Evolutionary conservation across 2,113 vertebrate species (phyloP), one percentile per base, ranked within the genome.

Genomic region (Neogale vison): DNA sequence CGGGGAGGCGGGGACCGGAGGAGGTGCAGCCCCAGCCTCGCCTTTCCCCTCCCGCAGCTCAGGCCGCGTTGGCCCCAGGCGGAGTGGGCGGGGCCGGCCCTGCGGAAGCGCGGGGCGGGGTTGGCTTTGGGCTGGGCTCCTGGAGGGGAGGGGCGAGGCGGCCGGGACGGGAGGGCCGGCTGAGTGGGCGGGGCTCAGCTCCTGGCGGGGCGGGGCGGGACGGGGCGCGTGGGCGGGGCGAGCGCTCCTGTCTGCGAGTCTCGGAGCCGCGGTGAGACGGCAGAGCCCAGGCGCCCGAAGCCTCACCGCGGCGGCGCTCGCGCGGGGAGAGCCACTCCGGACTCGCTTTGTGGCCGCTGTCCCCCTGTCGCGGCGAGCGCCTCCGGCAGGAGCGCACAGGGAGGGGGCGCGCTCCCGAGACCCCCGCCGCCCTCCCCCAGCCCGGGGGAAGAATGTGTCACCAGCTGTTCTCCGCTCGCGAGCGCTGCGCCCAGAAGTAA

Each of bases 371-470:
- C 65, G 26, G 67, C 14, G 50, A 34, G 90, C 63, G 92, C 83
- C 87, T 61, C 74, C 2, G 72, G 45, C 89, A 57, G 39, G 36
- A 72, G 45, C 50, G 72, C 95, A 42, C 23, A 72, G n/a, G 52
- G 18, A 74, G 74, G 74, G 87, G 88, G 59, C 89, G 55, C 74
- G 8, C 85, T 39, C 65, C 47, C 52, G 26, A 31, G 63, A 31
- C 12, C 81, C 88, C 59, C 76, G 42, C 92, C 81, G 31, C 87
- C 34, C 84, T 82, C 80, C 94, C 57, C 45, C 47, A n/a, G 79
- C 86, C 69, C 1, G 0, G 55, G 96, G 85, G 55, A 92, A 89
- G 97, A 97, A 98, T 97, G 97, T 96, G 97, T 96, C 94, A 79
- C 92, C 97, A 91, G 97, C 97, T 96, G 97, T 97, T 90, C 95